Base-by-base conservation (phyloP, 2,888 invertebrate genomes). In the Nemoura dubitans region DNA sequence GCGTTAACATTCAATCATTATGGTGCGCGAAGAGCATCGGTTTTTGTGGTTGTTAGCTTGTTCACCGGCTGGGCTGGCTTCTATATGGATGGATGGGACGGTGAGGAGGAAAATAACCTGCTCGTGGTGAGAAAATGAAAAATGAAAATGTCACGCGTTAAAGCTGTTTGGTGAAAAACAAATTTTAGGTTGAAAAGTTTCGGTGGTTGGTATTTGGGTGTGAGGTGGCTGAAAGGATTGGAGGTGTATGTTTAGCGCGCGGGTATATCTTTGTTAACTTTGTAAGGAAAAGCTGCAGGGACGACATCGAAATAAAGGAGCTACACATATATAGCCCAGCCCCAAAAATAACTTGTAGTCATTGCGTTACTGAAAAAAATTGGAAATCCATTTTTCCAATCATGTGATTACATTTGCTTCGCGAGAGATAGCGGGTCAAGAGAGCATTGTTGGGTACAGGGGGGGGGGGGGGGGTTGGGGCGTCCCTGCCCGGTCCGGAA, bases 111-210 rank as follows among this genome's bases (percentile, higher is more conserved):
- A 81, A 30, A 30, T 78, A 28, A 28, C 29, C 78, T 14, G 10
- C 25, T 2, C 29, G 27, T 14, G 29, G 81, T 30, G 81, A 29
- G 81, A 29, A 81, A 5, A 30, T 81, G 81, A 81, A 81, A 81
- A 81, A n/a, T 81, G 81, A 81, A 59, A 59, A 59, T 59, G 59
- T 59, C 59, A 59, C 59, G 59, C 59, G 80, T 80, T 80, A 28
- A n/a, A 80, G 27, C 25, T 14, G 27, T 30, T 0, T 26, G 30
- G 29, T 30, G 81, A n/a, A 81, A 81, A 30, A 81, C 30, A 21
- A 81, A 30, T 81, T 81, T 81, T 80, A 27, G 80, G 10, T 80
- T 80, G 80, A 26, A 81, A 80, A 81, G 30, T 81, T 59, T 59
- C 10, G 21, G 59, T 59, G 3, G 16, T 16, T 10, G 59, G 59